Evolutionary conservation across 2,797 vertebrate species (phyloP).

Genomic region (Mormyrus proboscirostris): DNA sequence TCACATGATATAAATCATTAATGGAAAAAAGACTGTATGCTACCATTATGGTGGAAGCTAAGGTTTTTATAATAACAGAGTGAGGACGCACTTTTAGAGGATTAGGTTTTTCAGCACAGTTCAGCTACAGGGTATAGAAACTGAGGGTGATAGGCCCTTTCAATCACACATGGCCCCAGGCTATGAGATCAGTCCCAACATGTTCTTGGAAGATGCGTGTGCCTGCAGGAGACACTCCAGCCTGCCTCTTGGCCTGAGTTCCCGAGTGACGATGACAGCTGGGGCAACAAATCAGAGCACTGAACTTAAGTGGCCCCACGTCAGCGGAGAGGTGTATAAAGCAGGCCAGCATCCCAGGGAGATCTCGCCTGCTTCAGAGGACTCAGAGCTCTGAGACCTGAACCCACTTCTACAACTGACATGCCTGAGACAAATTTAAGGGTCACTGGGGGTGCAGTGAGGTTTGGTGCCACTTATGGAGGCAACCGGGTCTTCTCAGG

Average conservation of each 20-base stretch:
- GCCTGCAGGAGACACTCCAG: slow-evolving; percentile 42
- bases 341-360: slow-evolving; percentile 7
- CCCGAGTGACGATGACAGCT: slow-evolving; percentile 22
- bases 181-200: slow-evolving; percentile 26
- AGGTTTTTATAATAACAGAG: neutral
- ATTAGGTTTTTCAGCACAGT: neutral
- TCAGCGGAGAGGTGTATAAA: slow-evolving; percentile 39
- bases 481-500: slow-evolving; percentile 45
- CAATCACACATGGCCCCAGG: slow-evolving; percentile 7
- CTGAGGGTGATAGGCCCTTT: neutral
- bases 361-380: slow-evolving; percentile 34
- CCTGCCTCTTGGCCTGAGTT: slow-evolving; percentile 21
- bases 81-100: neutral
- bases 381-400: slow-evolving; percentile 31
- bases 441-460: slow-evolving; percentile 48
- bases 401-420: slow-evolving; percentile 34
- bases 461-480: slow-evolving; percentile 50
- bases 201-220: slow-evolving; percentile 26
- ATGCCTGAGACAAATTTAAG: slow-evolving; percentile 43
- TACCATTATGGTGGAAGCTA: neutral
- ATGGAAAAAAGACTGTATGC: neutral
- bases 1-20: neutral
- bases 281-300: slow-evolving; percentile 26
- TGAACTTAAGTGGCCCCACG: slow-evolving; percentile 22
- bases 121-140: slow-evolving; percentile 10